Base-by-base conservation (phyloP, 2,797 vertebrate genomes). In the Nannoperca australis region DNA sequence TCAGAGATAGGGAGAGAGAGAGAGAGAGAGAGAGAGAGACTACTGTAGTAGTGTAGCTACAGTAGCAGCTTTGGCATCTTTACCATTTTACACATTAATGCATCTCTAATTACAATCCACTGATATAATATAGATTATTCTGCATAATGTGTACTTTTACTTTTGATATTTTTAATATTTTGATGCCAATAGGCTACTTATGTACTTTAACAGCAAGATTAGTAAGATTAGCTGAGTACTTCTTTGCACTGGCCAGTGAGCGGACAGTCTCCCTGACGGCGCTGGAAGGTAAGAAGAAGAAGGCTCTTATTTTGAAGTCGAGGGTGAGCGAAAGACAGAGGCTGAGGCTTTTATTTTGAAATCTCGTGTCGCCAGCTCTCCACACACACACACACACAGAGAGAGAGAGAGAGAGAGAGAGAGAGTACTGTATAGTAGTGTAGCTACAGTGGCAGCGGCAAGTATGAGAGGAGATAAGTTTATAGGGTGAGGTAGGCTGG, bases 401-500 rank as follows among this genome's bases (percentile, higher is more conserved):
- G 9, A 61, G 27, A n/a, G 51, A 30, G 45, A 50, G 49, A 49
- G 47, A 38, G 32, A 60, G 27, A n/a, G 49, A 60, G 36, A 32
- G 42, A 58, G 22, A n/a, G 47, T 32, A 32, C 32, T 32, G 32
- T 32, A 32, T 5, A 36, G 74, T 5, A 67, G 53, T 12, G 45
- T 20, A 66, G 44, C 61, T 32, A 32, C 42, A 2, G 10, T 9
- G 56, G 56, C 60, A 22, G 47, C 62, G n/a, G 63, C 54, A 78
- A 88, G 30, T 88, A 93, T 91, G 88, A 84, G 75, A 85, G 81
- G 80, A 89, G 78, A 88, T 24, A 89, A 91, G 86, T 93, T 87
- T 12, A 56, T 60, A 14, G 73, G 81, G 56, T 91, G 82, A 89
- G 66, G 47, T 54, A 0, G 76, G 78, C 87, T 61, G 85, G 78